Base-by-base conservation (phyloP, 2,113 vertebrate species). In the Ascaphus truei region DNA sequence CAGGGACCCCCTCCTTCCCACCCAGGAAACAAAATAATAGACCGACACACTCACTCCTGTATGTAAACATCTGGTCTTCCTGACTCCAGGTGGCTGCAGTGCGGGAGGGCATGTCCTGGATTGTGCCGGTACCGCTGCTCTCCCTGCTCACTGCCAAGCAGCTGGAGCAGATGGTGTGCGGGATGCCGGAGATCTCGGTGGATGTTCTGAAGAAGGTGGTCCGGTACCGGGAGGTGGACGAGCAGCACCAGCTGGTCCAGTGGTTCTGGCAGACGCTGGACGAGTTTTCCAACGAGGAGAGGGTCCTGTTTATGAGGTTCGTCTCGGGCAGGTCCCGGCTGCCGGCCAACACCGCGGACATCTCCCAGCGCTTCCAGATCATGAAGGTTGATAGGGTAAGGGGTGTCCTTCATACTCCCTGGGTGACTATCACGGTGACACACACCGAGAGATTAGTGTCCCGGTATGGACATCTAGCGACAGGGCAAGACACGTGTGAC, bases 381-480 rank as follows among this genome's bases (percentile, higher is more conserved):
- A 93, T 93, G 91, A 93, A 93, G 85, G 92, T 93, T 71, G 91
- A 93, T 83, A 78, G 92, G 90, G 92, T 93, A 81, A 91, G 92
- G 61, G 15, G 11, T 45, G 1, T 0, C n/a, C n/a, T n/a, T n/a
- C n/a, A n/a, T n/a, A n/a, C n/a, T n/a, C n/a, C n/a, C n/a, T n/a
- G n/a, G n/a, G n/a, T n/a, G n/a, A n/a, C n/a, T n/a, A n/a, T n/a
- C n/a, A n/a, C n/a, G n/a, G n/a, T n/a, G n/a, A n/a, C n/a, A n/a
- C n/a, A n/a, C n/a, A n/a, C n/a, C n/a, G n/a, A n/a, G n/a, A n/a
- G n/a, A n/a, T n/a, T n/a, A n/a, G n/a, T n/a, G n/a, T n/a, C n/a
- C n/a, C n/a, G n/a, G n/a, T n/a, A n/a, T n/a, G n/a, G n/a, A n/a
- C n/a, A n/a, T n/a, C n/a, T n/a, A n/a, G n/a, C n/a, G n/a, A n/a